Percentiles rank a stretch among this genome's conserved stretches.
These are phyloP conservation scores for Oreonectes daqikongensis DNA, from an alignment of 2,797 vertebrate genomes.

Conservation along the genomic window DNA sequence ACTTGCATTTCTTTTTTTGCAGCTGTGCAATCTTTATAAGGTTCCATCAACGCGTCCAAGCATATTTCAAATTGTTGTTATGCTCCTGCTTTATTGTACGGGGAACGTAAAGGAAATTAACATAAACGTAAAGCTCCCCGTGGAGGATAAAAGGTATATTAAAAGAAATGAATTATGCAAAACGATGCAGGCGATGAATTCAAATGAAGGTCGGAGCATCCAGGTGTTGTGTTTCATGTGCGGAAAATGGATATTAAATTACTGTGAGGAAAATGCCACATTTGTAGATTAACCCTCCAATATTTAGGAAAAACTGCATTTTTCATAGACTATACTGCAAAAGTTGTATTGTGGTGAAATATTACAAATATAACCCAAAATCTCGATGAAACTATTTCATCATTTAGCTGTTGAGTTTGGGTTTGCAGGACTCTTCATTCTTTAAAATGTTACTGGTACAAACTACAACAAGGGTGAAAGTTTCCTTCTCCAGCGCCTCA, in stretches of 20 bases:
- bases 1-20: background rate
- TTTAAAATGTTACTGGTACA: background rate
- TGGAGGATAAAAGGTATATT: constrained; percentile 1
- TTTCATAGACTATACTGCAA: background rate
- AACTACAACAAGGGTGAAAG: no score
- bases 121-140: background rate
- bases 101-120: background rate
- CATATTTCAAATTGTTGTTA: background rate
- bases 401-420: background rate
- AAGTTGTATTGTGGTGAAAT: background rate
- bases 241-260: background rate
- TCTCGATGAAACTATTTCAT: background rate
- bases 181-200: background rate
- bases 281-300: no score
- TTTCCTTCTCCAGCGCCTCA: background rate
- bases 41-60: background rate
- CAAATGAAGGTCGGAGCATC: background rate
- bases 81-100: background rate
- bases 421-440: background rate
- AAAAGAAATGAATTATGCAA: background rate
- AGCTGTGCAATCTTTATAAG: background rate
- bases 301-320: background rate
- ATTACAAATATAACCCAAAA: no score
- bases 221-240: background rate
- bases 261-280: constrained; percentile 9